Conservation (phyloP, 2,113 vertebrate genomes). For the Rattus norvegicus region GRCr8 NC_086026.1:107299001-107299500, state of each 20-base stretch:
- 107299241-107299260: background rate
- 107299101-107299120: background rate
- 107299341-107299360: background rate
- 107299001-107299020: slow-evolving; percentile 26
- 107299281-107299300: background rate
- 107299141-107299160: background rate
- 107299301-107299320: background rate
- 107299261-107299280: background rate
- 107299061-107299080: background rate
- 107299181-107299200: background rate
- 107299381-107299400: background rate
- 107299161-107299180: background rate
- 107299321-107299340: background rate
- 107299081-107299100: background rate
- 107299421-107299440: background rate
- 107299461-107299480: background rate
- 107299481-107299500: background rate
- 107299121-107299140: background rate
- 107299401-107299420: too few relatives aligned
- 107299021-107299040: background rate
- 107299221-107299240: background rate
- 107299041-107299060: background rate
- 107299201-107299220: background rate
- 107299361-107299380: background rate
- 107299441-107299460: background rate